Evolutionary conservation across 2,888 invertebrate species (phyloP), one percentile per base, ranked within the genome.

Genomic region (Synanthedon formicaeformis): DNA sequence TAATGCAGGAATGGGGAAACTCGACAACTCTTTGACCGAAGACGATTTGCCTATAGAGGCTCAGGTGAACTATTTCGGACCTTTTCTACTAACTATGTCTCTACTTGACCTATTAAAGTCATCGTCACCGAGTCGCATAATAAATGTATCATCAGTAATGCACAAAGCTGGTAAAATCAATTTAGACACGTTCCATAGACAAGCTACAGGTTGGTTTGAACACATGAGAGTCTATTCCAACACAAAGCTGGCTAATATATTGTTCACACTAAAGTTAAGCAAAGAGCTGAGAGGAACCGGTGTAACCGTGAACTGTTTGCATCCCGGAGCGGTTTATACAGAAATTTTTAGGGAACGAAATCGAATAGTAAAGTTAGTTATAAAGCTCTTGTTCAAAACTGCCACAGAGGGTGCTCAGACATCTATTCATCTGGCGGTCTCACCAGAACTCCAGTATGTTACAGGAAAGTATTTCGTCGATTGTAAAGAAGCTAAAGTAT

Each of bases 11-110:
- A 93, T 92, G 0, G 90, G 93, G 57, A 89, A 89, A 1, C 89
- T 91, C 57, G 88, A 87, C 18, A 90, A 89, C 55, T 88, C 88
- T 34, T 87, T 90, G 55, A 93, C 94, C 18, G 91, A 91, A 67
- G 96, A 97, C 69, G 93, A 93, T 1, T 78, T 97, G 52, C 96
- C 97, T 64, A 77, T 92, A 61, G 96, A 94, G 14, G 93, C 94
- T 90, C 96, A 94, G 23, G 93, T 96, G 2, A 97, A 97, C 75
- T 93, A 97, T 69, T 95, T 94, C 73, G 96, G 96, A 0, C 96
- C 96, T 13, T 97, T 96, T 73, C 85, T 97, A 48, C 88, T 97
- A 14, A 97, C 96, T 0, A 93, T 94, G 72, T 88, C 96, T 13
- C 85, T 98, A 10, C 89, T 95, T 57, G 94, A 93, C 71, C 71